These are phyloP conservation scores for Drosophila austrosaltans DNA, from an alignment of 2,888 invertebrate genomes.

Conservation along the genomic window DNA sequence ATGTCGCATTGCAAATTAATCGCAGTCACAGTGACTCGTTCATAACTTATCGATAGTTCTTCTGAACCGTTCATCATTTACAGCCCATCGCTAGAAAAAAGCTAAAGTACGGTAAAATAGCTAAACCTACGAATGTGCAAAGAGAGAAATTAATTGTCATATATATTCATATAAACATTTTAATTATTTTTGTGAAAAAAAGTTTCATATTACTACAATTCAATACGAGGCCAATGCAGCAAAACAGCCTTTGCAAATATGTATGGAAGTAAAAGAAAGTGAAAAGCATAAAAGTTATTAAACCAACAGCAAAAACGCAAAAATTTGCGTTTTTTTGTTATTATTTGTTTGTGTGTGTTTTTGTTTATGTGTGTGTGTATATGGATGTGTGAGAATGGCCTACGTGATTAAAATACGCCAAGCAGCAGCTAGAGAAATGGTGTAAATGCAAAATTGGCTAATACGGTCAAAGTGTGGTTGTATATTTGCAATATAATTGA, in stretches of 20 bases:
- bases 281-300: not conserved
- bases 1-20: not conserved
- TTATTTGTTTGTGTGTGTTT: constrained; percentile 41
- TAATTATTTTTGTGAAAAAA: not conserved
- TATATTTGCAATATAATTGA: constrained; percentile 41
- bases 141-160: not conserved
- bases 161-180: constrained; percentile 1
- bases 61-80: constrained; percentile 11
- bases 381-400: constrained; percentile 46
- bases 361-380: constrained; percentile 40
- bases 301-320: constrained; percentile 42
- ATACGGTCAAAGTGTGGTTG: constrained; percentile 28
- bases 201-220: not conserved
- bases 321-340: constrained; percentile 46
- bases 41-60: not conserved
- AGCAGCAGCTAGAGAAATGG: constrained; percentile 52
- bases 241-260: not conserved
- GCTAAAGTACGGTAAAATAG: too few species aligned
- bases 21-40: too few species aligned
- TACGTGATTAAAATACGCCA: constrained; percentile 73
- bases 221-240: not conserved
- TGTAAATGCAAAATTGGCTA: constrained; percentile 43
- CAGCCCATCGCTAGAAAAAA: constrained; percentile 27
- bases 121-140: too few species aligned
- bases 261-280: not conserved